These are phyloP conservation scores for Scaptomyza tumidula DNA, from an alignment of 2,888 invertebrate genomes.

Conservation along the genomic window DNA sequence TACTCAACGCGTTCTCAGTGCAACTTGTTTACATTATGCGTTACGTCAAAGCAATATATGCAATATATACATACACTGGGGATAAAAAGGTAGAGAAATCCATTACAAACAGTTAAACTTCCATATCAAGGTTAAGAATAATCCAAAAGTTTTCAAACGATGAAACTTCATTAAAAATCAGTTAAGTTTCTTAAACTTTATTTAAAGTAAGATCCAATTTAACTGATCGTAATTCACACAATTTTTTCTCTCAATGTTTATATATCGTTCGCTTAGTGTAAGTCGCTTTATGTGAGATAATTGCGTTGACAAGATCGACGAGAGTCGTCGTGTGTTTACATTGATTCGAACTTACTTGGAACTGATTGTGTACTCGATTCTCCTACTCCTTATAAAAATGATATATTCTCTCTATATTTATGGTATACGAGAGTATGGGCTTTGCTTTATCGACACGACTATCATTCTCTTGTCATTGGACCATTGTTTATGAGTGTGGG, in stretches of 20 bases:
- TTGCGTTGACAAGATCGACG: constrained; percentile 58
- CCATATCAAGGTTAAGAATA: not conserved
- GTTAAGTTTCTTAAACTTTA: no score
- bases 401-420: constrained; percentile 9
- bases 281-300: constrained; percentile 47
- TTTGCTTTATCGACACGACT: constrained; percentile 61
- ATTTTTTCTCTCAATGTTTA: no score
- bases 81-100: not conserved
- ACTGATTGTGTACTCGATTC: constrained; percentile 30
- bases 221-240: no score
- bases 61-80: not conserved
- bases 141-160: not conserved
- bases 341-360: constrained; percentile 52
- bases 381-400: not conserved
- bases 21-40: constrained; percentile 65
- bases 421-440: constrained; percentile 42
- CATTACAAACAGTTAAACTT: not conserved
- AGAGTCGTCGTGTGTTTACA: constrained; percentile 37
- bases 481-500: constrained; percentile 65
- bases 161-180: no score
- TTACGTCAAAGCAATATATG: constrained; percentile 49
- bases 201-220: no score
- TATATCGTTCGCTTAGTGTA: not conserved
- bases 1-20: constrained; percentile 41
- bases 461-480: constrained; percentile 69